Evolutionary conservation across 2,797 vertebrate species (phyloP).

Genomic region (Remorina albescens): DNA sequence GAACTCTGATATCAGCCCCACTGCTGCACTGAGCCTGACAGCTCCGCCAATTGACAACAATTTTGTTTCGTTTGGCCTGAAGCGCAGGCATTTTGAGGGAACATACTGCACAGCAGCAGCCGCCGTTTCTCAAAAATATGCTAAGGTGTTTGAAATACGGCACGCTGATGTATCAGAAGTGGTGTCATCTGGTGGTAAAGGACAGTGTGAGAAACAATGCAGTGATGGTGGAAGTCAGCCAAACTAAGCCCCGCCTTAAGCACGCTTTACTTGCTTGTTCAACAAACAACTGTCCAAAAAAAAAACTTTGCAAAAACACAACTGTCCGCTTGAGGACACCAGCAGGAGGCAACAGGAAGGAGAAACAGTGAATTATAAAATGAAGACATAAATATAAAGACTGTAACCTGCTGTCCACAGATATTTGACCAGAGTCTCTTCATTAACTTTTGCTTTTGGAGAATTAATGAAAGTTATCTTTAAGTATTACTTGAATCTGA

Average conservation of each 20-base stretch:
- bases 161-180: constrained; percentile 29
- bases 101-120: constrained; percentile 50
- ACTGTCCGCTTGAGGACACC: constrained; percentile 25
- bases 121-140: constrained; percentile 54
- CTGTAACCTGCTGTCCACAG: background rate
- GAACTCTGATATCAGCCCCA: constrained; percentile 50
- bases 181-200: constrained; percentile 22
- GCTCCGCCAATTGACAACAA: constrained; percentile 55
- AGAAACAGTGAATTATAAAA: constrained; percentile 2
- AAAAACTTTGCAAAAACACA: constrained; percentile 27
- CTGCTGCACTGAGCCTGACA: constrained; percentile 40
- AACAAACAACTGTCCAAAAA: constrained; percentile 34
- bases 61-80: constrained; percentile 50
- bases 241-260: constrained; percentile 28
- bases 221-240: constrained; percentile 20
- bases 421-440: background rate
- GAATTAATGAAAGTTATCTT: constrained; percentile 1
- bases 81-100: constrained; percentile 57
- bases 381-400: constrained; percentile 4
- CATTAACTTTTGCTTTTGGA: background rate
- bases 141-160: constrained; percentile 57
- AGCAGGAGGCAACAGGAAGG: constrained; percentile 16
- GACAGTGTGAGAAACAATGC: constrained; percentile 29
- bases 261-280: constrained; percentile 27
- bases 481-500: background rate